These are phyloP conservation scores for Junonia oenone DNA, from an alignment of 2,888 invertebrate genomes.

Conservation along the genomic window DNA sequence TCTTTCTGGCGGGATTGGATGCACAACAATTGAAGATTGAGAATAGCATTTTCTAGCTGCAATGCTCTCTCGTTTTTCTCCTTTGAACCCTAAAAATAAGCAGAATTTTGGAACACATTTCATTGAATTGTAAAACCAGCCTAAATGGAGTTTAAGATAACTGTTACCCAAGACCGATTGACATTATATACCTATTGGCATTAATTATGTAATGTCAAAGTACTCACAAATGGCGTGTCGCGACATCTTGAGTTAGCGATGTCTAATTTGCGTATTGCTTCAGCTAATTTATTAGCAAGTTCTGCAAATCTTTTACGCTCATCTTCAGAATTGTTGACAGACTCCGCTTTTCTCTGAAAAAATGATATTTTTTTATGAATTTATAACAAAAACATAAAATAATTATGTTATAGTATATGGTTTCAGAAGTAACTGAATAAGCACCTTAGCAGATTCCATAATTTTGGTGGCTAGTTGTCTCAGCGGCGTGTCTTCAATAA, in stretches of 20 bases:
- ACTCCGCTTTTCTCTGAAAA: constrained; percentile 41
- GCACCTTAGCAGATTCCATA: constrained; percentile 53
- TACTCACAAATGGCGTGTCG: constrained; percentile 46
- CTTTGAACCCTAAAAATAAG: constrained; percentile 6
- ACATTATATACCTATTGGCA: too few relatives aligned
- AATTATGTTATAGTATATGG: too few relatives aligned
- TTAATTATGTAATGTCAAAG: too few relatives aligned
- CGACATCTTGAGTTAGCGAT: constrained; percentile 44
- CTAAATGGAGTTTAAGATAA: too few relatives aligned
- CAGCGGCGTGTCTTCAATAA: constrained; percentile 52
- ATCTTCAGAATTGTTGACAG: constrained; percentile 32
- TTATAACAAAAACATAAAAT: too few relatives aligned
- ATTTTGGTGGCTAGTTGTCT: constrained; percentile 48
- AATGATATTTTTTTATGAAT: neutral
- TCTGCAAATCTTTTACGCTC: constrained; percentile 37
- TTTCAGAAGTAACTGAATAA: too few relatives aligned
- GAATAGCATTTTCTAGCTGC: constrained; percentile 49
- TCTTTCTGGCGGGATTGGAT: constrained; percentile 45
- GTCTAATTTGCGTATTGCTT: constrained; percentile 46
- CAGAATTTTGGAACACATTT: neutral
- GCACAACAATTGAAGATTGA: constrained; percentile 49
- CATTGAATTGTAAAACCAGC: too few relatives aligned
- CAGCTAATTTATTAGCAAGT: constrained; percentile 40
- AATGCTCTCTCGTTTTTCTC: constrained; percentile 8
- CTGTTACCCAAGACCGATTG: too few relatives aligned